Conservation (phyloP, 2,797 vertebrate genomes). For the Helicolenus hilgendorfi region DNA sequence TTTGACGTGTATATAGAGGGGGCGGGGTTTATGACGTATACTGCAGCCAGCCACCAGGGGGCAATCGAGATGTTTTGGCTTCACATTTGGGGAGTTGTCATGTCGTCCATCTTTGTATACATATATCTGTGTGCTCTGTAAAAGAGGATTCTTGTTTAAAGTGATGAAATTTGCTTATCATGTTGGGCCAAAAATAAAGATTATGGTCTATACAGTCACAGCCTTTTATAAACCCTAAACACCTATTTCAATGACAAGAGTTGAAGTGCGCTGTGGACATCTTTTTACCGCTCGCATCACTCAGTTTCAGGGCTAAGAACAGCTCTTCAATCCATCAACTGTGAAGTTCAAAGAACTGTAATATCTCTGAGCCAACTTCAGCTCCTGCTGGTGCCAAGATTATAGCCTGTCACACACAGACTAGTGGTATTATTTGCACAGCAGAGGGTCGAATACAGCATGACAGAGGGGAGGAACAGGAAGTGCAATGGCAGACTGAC, state of each 20-base stretch:
- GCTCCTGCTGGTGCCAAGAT: constrained; percentile 66
- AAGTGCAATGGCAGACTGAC: constrained; percentile 55
- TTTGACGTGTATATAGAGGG: too few species aligned
- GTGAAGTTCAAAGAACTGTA: constrained; percentile 52
- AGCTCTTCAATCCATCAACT: constrained; percentile 52
- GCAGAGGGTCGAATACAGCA: constrained; percentile 61
- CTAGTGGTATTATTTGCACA: constrained; percentile 78
- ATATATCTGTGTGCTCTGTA: background rate
- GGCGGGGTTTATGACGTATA: background rate
- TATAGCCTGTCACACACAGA: constrained; percentile 73
- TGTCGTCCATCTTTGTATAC: too few species aligned
- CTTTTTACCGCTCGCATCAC: background rate
- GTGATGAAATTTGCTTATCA: background rate
- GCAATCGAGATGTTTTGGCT: background rate
- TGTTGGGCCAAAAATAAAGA: background rate
- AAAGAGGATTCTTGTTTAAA: background rate
- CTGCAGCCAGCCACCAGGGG: background rate
- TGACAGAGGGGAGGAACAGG: constrained; percentile 64
- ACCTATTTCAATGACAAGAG: background rate
- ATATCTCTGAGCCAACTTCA: constrained; percentile 64
- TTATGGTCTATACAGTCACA: background rate
- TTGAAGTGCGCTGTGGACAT: background rate
- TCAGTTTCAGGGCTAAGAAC: constrained; percentile 26
- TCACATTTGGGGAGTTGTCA: too few species aligned
- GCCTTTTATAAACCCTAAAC: background rate